Evolutionary conservation across 2,888 invertebrate species (phyloP).

Genomic region (Malthinus flaveolus): DNA sequence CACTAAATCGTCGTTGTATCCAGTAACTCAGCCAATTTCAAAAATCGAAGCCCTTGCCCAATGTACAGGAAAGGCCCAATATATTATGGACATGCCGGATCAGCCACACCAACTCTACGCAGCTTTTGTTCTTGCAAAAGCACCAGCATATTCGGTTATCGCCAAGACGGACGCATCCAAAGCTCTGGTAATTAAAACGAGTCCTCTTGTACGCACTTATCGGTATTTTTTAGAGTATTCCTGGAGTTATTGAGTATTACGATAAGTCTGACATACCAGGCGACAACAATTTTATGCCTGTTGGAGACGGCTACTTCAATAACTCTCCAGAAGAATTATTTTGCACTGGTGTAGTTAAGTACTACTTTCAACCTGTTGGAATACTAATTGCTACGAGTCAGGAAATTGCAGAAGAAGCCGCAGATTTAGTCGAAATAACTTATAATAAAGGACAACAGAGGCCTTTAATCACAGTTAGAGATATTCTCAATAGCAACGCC

Average conservation of each 20-base stretch:
- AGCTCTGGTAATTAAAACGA: constrained; percentile 60
- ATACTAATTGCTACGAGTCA: constrained; percentile 67
- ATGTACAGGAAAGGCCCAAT: constrained; percentile 65
- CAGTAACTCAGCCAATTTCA: constrained; percentile 72
- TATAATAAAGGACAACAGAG: constrained; percentile 55
- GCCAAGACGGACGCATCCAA: constrained; percentile 61
- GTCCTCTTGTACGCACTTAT: neutral
- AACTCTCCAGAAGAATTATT: constrained; percentile 53
- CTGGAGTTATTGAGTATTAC: constrained; percentile 67
- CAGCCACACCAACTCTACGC: constrained; percentile 64
- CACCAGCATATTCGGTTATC: constrained; percentile 52
- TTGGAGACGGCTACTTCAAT: constrained; percentile 28
- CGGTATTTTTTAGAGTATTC: constrained; percentile 57
- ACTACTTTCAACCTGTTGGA: constrained; percentile 73
- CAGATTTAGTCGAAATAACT: constrained; percentile 59
- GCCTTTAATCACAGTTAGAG: constrained; percentile 52
- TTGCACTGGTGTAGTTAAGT: constrained; percentile 58
- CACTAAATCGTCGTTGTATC: constrained; percentile 69
- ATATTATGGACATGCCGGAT: constrained; percentile 63
- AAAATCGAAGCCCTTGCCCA: constrained; percentile 70
- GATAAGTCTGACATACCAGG: constrained; percentile 71
- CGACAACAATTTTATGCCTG: constrained; percentile 61
- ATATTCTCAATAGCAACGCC: constrained; percentile 55
- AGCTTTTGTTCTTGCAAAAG: constrained; percentile 61
- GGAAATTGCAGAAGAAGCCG: constrained; percentile 61